Conservation (phyloP, 2,888 invertebrate species). For the Nasonovia ribisnigri region DNA sequence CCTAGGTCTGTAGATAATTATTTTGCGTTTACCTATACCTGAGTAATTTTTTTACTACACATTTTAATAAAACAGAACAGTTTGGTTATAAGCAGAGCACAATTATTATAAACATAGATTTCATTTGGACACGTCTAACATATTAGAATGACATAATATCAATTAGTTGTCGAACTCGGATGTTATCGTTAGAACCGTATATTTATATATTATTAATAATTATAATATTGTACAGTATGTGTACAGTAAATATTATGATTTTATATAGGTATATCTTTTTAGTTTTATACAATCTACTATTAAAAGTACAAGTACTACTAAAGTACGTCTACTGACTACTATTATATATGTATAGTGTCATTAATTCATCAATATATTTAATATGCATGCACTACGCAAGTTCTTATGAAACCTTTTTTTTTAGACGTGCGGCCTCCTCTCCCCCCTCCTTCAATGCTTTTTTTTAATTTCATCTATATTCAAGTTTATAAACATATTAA, state of each 20-base stretch:
- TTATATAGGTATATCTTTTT: background rate
- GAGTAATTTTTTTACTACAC: background rate
- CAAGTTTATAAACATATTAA: no score
- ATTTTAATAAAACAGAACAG: background rate
- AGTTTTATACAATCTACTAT: no score
- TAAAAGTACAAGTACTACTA: no score
- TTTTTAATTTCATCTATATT: no score
- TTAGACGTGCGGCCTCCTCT: no score
- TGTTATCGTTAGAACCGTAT: background rate
- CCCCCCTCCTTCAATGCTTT: no score
- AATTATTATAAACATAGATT: background rate
- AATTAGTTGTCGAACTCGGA: background rate
- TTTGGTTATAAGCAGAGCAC: background rate
- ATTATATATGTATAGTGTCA: background rate
- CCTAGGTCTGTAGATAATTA: background rate
- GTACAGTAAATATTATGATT: background rate
- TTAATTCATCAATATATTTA: background rate
- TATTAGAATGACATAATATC: background rate
- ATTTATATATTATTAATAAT: background rate
- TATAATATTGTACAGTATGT: background rate
- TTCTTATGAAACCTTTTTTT: background rate
- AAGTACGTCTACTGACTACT: no score
- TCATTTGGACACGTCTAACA: background rate
- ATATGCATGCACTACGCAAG: background rate
- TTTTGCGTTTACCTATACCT: background rate